Evolutionary conservation across 2,797 vertebrate species (phyloP), one percentile per base, ranked within the genome.

Genomic region (Coregonus suidteri): DNA sequence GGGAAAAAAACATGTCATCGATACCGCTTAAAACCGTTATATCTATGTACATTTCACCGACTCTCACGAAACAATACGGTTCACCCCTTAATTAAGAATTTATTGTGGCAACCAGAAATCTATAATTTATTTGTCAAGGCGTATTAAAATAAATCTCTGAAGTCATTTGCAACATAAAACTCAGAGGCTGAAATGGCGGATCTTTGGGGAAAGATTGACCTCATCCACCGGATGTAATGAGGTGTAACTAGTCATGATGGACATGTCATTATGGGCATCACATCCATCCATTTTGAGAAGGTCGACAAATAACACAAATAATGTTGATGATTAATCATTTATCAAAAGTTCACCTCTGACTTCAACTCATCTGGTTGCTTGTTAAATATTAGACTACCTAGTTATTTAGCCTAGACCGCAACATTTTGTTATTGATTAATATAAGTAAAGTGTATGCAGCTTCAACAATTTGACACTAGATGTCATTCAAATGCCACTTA

Each of bases 131-230:
- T 56, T 6, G 34, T 1, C 52, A n/a, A 20, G 18, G 70, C 52
- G 62, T 68, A 20, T 51, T 71, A 72, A 69, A 75, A 75, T 62
- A 37, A 77, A 80, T 75, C 51, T 34, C 66, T 4, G 81, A 91
- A 90, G 76, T 91, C 88, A 83, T 69, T 75, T 85, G 86, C 79
- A 84, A 88, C 82, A 85, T 85, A 82, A 87, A 93, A 90, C 86
- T 91, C 85, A 71, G 34, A 81, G 85, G 86, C 81, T 91, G 92
- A 93, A 93, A 94, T 94, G 93, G 93, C 93, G 93, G 93, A 93
- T 85, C 87, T 81, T 66, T 18, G 81, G 74, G 90, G 87, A 89
- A 90, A 84, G 86, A 83, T 93, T 93, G 92, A 94, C 92, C 92
- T 93, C 89, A 91, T 88, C 87, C 83, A 90, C 91, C 91, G 94